Conservation (phyloP, 2,113 vertebrate species). For the Alligator mississippiensis region DNA sequence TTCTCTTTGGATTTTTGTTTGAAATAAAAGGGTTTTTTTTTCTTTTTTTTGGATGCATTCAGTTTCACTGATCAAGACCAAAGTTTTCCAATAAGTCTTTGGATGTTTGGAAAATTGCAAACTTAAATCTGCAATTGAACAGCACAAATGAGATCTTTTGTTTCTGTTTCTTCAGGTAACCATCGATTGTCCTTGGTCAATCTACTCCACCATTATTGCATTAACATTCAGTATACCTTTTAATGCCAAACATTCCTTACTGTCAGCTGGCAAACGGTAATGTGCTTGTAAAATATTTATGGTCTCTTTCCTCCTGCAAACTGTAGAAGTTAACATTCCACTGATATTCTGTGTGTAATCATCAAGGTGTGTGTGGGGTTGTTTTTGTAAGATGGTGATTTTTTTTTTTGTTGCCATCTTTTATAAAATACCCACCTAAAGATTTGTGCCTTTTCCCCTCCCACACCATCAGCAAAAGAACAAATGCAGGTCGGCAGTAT, state of each 20-base stretch:
- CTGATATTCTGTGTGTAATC: not conserved
- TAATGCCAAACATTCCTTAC: conserved; percentile 90
- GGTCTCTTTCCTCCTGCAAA: not conserved
- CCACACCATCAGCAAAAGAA: not conserved
- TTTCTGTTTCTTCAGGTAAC: conserved; percentile 85
- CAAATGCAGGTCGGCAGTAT: not conserved
- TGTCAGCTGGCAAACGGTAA: conserved; percentile 94
- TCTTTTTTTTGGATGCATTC: not conserved
- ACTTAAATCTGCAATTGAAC: not conserved
- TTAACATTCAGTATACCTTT: conserved; percentile 97
- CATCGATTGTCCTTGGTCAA: conserved; percentile 98
- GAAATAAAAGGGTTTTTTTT: not conserved
- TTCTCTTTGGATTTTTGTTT: not conserved
- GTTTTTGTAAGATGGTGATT: not conserved
- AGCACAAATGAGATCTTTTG: not conserved
- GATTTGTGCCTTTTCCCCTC: not conserved
- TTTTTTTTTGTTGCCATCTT: not conserved
- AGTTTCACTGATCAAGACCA: not conserved
- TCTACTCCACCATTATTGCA: conserved; percentile 95
- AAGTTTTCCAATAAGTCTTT: not conserved
- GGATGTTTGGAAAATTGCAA: conserved; percentile 3
- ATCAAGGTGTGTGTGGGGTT: not conserved
- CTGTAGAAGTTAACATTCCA: not conserved
- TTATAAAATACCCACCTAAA: not conserved
- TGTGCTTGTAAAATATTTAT: conserved; percentile 28